A percentile compares a stretch with the other conserved stretches of the same genome.
Conservation (phyloP, 2,888 invertebrate species). For the Acronicta alni region DNA sequence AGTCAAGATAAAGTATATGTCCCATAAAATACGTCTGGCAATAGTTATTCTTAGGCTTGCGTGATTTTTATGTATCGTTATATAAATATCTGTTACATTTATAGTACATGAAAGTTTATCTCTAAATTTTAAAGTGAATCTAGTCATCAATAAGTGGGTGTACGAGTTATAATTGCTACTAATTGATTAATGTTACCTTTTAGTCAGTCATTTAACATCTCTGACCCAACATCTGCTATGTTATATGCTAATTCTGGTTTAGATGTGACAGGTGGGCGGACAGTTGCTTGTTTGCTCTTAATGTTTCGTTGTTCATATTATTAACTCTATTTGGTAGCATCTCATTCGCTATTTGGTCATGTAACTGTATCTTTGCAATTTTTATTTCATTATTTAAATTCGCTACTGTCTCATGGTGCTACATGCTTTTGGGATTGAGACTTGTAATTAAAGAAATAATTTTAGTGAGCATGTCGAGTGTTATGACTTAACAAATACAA, state of each 20-base stretch:
- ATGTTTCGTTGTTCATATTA: slow-evolving; percentile 37
- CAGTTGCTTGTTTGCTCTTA: slow-evolving; percentile 45
- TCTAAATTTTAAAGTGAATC: too few relatives aligned
- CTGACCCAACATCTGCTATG: slow-evolving; percentile 58
- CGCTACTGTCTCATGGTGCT: neutral
- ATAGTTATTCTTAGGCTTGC: slow-evolving; percentile 19
- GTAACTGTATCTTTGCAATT: slow-evolving; percentile 31
- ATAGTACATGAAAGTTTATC: neutral
- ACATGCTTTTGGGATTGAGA: slow-evolving; percentile 19
- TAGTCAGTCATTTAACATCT: slow-evolving; percentile 48
- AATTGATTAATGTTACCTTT: slow-evolving; percentile 46
- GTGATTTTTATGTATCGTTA: slow-evolving; percentile 33
- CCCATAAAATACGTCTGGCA: slow-evolving; percentile 30
- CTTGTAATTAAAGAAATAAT: slow-evolving; percentile 2
- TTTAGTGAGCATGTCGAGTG: neutral
- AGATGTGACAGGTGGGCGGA: slow-evolving; percentile 56
- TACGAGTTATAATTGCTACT: neutral
- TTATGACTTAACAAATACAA: neutral
- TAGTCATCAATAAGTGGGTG: too few relatives aligned
- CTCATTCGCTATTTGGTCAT: slow-evolving; percentile 31
- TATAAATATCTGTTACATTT: slow-evolving; percentile 10
- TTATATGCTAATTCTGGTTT: slow-evolving; percentile 59
- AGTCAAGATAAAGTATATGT: slow-evolving; percentile 28
- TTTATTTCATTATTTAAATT: slow-evolving; percentile 11
- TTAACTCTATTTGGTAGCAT: slow-evolving; percentile 38